Evolutionary conservation across 2,113 vertebrate species (phyloP).

Genomic region (Microcebus ravelobensis): DNA sequence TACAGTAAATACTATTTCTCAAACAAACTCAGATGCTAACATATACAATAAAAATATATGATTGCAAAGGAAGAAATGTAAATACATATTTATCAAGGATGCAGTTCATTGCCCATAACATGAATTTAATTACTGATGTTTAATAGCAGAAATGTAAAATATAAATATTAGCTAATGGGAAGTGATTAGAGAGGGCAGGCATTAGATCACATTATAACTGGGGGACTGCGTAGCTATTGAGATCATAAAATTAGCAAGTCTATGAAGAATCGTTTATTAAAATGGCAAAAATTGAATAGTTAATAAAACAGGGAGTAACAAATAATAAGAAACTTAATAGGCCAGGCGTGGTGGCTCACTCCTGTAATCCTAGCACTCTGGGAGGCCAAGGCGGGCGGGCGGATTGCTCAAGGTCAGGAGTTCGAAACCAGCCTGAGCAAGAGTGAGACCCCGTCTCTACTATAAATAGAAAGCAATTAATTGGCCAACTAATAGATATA

Average conservation of each 20-base stretch:
- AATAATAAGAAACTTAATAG: background rate
- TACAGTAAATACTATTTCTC: background rate
- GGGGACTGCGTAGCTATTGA: background rate
- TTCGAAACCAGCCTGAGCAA: too few species aligned
- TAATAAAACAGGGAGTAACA: background rate
- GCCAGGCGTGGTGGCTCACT: too few species aligned
- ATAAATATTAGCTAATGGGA: background rate
- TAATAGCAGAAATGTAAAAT: conserved; percentile 26
- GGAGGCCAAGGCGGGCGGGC: too few species aligned
- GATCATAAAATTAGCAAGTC: background rate
- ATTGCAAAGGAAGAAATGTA: conserved; percentile 22
- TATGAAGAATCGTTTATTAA: background rate
- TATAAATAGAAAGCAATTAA: too few species aligned
- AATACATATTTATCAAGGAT: background rate
- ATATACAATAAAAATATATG: background rate
- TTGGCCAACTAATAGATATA: too few species aligned
- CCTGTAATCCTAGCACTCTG: too few species aligned
- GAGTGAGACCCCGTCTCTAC: too few species aligned
- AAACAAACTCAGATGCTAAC: background rate
- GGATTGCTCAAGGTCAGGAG: too few species aligned
- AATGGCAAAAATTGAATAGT: background rate
- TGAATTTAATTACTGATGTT: background rate
- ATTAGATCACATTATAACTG: background rate
- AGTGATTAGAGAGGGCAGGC: background rate
- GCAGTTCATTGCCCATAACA: background rate